Evolutionary conservation across 2,888 invertebrate species (phyloP), one percentile per base, ranked within the genome.

Genomic region (Allacma fusca): DNA sequence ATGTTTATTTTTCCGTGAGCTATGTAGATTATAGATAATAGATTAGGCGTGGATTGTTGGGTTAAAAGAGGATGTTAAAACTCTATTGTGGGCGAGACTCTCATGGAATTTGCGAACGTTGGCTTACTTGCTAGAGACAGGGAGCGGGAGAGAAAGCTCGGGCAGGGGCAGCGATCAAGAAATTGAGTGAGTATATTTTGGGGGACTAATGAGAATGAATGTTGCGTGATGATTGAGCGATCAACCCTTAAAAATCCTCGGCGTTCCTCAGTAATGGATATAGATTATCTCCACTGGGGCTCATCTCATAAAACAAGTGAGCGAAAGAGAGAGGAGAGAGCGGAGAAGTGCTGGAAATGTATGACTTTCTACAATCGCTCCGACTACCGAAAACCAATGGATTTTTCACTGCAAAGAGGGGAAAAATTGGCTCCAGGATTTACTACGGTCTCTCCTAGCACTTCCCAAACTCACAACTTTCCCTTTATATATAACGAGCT

Each of bases 181-280:
- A 19, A 26, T 26, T 65, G 28, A 65, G 65, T 65, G 62, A 62
- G 62, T 13, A 21, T 62, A 65, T 65, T 65, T 65, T 72, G 57
- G 69, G 34, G 13, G 64, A 68, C 78, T 82, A 82, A 82, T 82
- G 82, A 82, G 81, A 82, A 82, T 82, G 81, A 81, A 82, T 82
- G 82, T 82, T 82, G 79, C 80, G 77, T 80, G 81, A 82, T 82
- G 82, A 82, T 81, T 82, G 82, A 82, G 80, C 80, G 81, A 82
- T 82, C 82, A 82, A 79, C 78, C 79, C 80, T 80, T 81, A 81
- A 82, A 82, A 82, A 82, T 79, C 82, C 81, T 80, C 78, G 79
- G 80, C 68, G 50, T 79, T 79, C 77, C 78, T 70, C 77, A 74
- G 79, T 81, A 81, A 82, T 82, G 82, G 80, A 82, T 81, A 82